Evolutionary conservation across 2,113 vertebrate species (phyloP), one percentile per base, ranked within the genome.

Genomic region (Paralichthys olivaceus): DNA sequence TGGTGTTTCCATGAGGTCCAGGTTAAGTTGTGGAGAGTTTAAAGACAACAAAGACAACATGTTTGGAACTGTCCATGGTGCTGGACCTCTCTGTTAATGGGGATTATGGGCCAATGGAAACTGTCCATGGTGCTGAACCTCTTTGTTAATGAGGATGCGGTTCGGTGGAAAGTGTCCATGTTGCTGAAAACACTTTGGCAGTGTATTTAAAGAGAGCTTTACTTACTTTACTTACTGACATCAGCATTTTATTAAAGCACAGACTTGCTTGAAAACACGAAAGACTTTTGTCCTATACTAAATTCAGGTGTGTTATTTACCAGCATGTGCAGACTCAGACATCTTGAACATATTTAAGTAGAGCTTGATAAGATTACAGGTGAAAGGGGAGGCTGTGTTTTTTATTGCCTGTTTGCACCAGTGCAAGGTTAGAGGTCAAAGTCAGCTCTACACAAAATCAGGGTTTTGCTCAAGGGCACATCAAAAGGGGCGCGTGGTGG

Each of bases 121-220:
- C 77, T 81, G 45, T 57, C 71, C 54, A 4, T 13, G 74, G 70
- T 69, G 7, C 53, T 84, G 69, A 70, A 62, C 13, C 15, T 28
- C 4, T 14, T 1, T n/a, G 23, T 11, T 15, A 11, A 6, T 54
- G 29, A 4, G 47, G 14, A 13, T 28, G 8, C 7, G 22, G 4
- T 17, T 5, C 20, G 0, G 1, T 14, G 28, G 47, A 51, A 57
- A 1, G 68, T 69, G 57, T 59, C 68, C 47, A 5, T 40, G 59
- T 65, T 71, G 23, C 25, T 56, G 23, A 56, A 15, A 5, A 23
- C 53, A 14, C n/a, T 47, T 19, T 40, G 37, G 37, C 37, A 40
- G 37, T 40, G 37, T 12, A 13, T 40, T 40, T 11, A 40, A 51
- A 9, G 7, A 51, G 19, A 47, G 43, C 43, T 47, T 47, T 19